A percentile compares a stretch with the other conserved stretches of the same genome.
Conservation (phyloP, 2,113 vertebrate species). For the Salvelinus sp. region DNA sequence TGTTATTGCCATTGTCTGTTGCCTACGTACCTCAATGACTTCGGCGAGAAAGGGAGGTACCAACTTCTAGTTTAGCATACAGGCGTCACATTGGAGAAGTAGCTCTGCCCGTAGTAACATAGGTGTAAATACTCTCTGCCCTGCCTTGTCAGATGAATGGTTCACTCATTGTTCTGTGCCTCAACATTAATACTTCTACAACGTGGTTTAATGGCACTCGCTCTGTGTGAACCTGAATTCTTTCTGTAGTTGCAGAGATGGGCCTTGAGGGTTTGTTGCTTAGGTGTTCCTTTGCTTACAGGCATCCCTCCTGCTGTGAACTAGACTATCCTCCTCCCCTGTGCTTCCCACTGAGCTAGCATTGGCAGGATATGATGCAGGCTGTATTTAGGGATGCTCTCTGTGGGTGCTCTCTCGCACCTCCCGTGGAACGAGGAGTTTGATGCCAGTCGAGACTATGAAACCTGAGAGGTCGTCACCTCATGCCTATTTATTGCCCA, state of each 20-base stretch:
- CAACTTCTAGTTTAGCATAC: background rate
- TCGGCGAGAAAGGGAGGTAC: background rate
- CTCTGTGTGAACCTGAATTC: slow-evolving; percentile 14
- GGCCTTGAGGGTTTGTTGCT: background rate
- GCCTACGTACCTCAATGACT: no score
- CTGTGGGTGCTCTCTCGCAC: slow-evolving; percentile 4
- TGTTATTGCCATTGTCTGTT: no score
- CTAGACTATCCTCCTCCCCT: background rate
- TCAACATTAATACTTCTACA: background rate
- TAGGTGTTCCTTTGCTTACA: slow-evolving; percentile 16
- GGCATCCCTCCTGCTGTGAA: background rate
- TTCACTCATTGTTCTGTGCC: background rate
- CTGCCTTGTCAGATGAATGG: slow-evolving; percentile 5
- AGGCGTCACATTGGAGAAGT: background rate
- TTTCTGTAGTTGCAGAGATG: background rate
- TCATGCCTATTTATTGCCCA: slow-evolving; percentile 18
- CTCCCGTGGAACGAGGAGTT: slow-evolving; percentile 9
- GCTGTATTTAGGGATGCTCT: background rate
- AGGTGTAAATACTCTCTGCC: slow-evolving; percentile 11
- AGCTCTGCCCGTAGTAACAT: background rate
- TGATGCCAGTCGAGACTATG: slow-evolving; percentile 22
- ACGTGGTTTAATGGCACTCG: background rate
- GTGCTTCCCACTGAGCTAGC: background rate
- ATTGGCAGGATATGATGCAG: background rate
- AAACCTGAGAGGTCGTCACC: slow-evolving; percentile 32